Evolutionary conservation across 92 coral and sea anemone species (phyloP), one percentile per base, ranked within the genome.

Genomic region (Diadumene lineata): DNA sequence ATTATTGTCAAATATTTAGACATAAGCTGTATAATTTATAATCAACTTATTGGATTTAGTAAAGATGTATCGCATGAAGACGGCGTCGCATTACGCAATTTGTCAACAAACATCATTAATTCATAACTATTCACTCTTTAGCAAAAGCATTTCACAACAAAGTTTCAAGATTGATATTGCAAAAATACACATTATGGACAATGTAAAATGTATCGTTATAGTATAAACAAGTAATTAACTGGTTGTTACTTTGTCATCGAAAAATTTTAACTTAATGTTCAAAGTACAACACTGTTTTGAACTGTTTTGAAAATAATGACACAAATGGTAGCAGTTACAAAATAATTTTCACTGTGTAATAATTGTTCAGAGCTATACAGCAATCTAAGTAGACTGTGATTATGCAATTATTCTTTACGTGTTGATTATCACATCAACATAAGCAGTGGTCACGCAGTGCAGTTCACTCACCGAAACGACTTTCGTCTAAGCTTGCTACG

Each of bases 401-500:
- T n/a, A n/a, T n/a, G n/a, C n/a, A n/a, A n/a, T n/a, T n/a, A n/a
- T n/a, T n/a, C n/a, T n/a, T n/a, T n/a, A n/a, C n/a, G n/a, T n/a
- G n/a, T n/a, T n/a, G n/a, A n/a, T n/a, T n/a, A n/a, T n/a, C n/a
- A n/a, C n/a, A 38, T 38, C 48, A 38, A 38, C 48, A 4, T 4
- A 38, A 6, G 6, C 48, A 38, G 48, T 38, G 21, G 58, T 53
- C 58, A 53, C 58, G 58, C 58, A 53, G 19, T 53, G 19, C 58
- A 16, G 19, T 4, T n/a, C 15, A 81, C 97, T 27, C 63, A 94
- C 98, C 98, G 31, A 89, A 94, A 18, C 91, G 90, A 11, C 79
- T 79, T 16, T 88, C 86, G 70, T 88, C 81, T 70, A 94, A 77
- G 61, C 90, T 84, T 11, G 97, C 69, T 25, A 92, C 82, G 64